Base-by-base conservation (phyloP, 2,888 invertebrate species). In the Lissonota sp. region DNA sequence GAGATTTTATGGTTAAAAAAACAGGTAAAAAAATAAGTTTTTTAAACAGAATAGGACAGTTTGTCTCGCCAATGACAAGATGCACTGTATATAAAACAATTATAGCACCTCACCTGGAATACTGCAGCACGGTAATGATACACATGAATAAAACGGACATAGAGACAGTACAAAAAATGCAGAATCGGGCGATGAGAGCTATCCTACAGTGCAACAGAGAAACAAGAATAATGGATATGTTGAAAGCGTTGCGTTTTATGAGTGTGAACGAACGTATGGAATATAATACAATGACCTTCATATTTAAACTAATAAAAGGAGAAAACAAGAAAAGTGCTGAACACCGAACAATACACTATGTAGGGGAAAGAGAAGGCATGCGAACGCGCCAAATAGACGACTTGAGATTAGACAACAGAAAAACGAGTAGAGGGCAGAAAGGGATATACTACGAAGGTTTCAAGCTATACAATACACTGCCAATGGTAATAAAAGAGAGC, bases 161-260 rank as follows among this genome's bases (percentile, higher is more conserved):
- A 8, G 42, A 51, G 5, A 10, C 1, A 7, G 10, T 73, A 39
- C 63, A 73, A 63, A 53, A 14, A n/a, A 49, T 63, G 62, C 73
- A 73, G 16, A 73, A 73, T 2, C 53, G 63, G 5, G 63, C 49
- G 10, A 73, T 73, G 73, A 49, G 73, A 2, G 51, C 39, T 4
- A 73, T 73, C 46, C 16, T 49, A 3, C 73, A 63, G 5, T 73
- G 73, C 16, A 51, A 40, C 8, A 62, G n/a, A 6, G 0, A 49
- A 0, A 73, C 63, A 5, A 73, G 40, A 39, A 53, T 63, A 6
- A 60, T 6, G 39, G 51, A 63, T 12, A 63, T 73, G 63, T 14
- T 62, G 16, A n/a, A 73, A 1, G 63, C 73, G n/a, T 39, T 73
- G n/a, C 40, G 60, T 5, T 73, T 73, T 37, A 49, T 62, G 63